A percentile compares a stretch with the other conserved stretches of the same genome.
Conservation (phyloP, 2,113 vertebrate genomes). For the Morphnarchus princeps region DNA sequence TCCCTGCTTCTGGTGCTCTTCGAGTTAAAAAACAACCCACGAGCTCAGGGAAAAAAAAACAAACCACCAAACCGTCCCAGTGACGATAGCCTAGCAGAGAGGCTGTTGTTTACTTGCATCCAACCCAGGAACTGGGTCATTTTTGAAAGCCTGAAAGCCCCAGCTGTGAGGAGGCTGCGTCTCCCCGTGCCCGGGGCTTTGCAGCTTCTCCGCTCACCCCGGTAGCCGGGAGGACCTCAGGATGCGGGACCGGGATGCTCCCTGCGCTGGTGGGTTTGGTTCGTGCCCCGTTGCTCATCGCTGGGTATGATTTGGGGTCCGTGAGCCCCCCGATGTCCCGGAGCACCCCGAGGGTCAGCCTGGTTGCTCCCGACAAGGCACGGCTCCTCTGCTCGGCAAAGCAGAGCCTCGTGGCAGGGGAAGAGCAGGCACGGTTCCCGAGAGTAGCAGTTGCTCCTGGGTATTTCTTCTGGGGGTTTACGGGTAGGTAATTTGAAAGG, state of each 20-base stretch:
- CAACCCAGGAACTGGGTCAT: background rate
- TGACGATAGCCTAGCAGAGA: background rate
- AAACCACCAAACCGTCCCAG: background rate
- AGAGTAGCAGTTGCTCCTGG: background rate
- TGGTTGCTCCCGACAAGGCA: background rate
- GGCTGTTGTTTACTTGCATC: background rate
- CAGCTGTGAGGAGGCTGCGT: background rate
- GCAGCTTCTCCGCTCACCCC: background rate
- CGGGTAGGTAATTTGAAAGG: background rate
- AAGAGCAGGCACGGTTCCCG: background rate
- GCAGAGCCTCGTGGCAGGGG: background rate
- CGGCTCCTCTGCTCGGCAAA: accelerated
- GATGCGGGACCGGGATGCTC: background rate
- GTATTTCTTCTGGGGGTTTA: background rate
- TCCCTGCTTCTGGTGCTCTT: background rate
- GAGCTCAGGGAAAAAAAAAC: background rate
- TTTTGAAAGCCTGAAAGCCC: background rate
- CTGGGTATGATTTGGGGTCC: accelerated
- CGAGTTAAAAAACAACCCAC: background rate
- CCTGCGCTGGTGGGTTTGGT: background rate
- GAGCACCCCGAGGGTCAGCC: background rate
- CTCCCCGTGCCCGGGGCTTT: background rate
- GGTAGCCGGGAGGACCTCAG: background rate
- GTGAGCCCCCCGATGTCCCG: accelerated
- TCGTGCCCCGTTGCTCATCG: background rate